These are phyloP conservation scores for Rhynchonema sp. DNA, from an alignment of 2,888 invertebrate genomes.

Conservation along the genomic window DNA sequence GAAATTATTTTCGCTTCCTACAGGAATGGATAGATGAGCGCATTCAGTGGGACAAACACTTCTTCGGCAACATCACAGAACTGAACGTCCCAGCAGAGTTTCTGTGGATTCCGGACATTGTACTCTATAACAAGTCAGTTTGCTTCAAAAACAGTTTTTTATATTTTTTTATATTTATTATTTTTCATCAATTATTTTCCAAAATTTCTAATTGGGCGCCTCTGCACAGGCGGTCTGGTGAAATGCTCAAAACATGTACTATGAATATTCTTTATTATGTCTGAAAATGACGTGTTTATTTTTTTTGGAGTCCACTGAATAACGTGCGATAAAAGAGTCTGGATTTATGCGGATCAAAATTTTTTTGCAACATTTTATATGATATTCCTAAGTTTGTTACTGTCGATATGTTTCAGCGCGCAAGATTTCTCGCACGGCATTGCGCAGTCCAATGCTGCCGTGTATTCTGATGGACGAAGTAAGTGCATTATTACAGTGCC, in stretches of 20 bases:
- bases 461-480: conserved; percentile 31
- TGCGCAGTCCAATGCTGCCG: conserved; percentile 39
- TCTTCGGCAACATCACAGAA: conserved; percentile 14
- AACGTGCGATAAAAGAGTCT: no score
- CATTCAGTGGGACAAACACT: conserved; percentile 15
- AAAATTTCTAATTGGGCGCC: no score
- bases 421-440: conserved; percentile 40
- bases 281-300: no score
- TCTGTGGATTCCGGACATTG: conserved; percentile 30
- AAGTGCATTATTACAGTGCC: not conserved
- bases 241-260: no score
- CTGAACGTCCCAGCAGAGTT: conserved; percentile 13
- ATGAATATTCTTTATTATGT: no score
- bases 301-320: no score
- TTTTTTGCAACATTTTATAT: not conserved
- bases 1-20: no score
- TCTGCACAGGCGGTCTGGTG: no score
- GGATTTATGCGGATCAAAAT: no score
- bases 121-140: conserved; percentile 20
- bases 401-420: conserved; percentile 29
- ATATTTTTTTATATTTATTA: no score
- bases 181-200: no score
- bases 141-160: no score
- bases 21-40: conserved; percentile 17
- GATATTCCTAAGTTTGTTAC: not conserved